These are phyloP conservation scores for Gymnarchus niloticus DNA, from an alignment of 2,113 vertebrate species.

Conservation along the genomic window DNA sequence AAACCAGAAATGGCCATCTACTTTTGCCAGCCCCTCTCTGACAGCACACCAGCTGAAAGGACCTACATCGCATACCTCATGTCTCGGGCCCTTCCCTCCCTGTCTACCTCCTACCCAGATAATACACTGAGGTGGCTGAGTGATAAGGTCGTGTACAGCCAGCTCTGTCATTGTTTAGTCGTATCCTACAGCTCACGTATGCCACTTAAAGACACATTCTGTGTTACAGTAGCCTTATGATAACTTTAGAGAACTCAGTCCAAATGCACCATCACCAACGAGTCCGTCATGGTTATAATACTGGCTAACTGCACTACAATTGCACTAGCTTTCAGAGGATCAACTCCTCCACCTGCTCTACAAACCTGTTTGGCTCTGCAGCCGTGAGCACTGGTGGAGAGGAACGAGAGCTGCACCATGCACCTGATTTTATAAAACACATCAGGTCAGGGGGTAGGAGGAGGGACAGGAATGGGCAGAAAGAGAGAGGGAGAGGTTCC, in stretches of 20 bases:
- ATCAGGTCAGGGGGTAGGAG: background rate
- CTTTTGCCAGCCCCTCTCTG: background rate
- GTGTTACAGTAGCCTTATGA: background rate
- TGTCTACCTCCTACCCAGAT: background rate
- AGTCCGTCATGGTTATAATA: no score
- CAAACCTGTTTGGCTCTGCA: conserved; percentile 13
- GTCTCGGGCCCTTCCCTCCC: background rate
- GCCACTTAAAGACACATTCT: background rate
- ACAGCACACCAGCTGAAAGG: background rate
- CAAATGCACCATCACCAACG: background rate
- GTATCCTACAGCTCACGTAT: background rate
- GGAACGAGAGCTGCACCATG: background rate
- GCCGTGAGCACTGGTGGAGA: background rate
- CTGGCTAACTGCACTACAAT: background rate
- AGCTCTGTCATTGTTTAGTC: background rate
- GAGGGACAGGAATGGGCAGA: background rate
- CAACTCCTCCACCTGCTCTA: conserved; percentile 6
- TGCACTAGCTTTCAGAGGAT: background rate
- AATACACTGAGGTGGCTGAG: background rate
- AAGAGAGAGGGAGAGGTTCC: background rate
- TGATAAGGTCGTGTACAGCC: background rate
- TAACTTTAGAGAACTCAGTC: background rate
- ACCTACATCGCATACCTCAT: background rate
- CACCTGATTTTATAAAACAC: background rate
- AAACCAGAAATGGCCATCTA: background rate